Percentiles rank a stretch among this genome's conserved stretches.
These are phyloP conservation scores for Clarias fuscus DNA, from an alignment of 2,797 vertebrate species.

Conservation along the genomic window DNA sequence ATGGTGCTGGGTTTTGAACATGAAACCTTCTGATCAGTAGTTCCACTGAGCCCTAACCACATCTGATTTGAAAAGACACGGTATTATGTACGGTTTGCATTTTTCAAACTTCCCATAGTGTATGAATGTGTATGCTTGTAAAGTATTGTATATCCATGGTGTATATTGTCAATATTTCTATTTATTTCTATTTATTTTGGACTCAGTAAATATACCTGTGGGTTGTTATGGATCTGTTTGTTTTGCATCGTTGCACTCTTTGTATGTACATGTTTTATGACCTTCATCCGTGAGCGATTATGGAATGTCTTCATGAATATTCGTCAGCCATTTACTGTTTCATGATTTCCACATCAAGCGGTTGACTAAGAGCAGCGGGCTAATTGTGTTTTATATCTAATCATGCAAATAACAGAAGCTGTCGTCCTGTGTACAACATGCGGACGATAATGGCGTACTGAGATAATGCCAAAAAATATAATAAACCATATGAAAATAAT, in stretches of 20 bases:
- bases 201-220: neutral
- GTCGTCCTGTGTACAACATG: neutral
- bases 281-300: conserved; percentile 9
- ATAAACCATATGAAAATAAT: neutral
- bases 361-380: neutral
- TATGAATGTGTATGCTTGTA: neutral
- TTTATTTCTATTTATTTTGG: neutral
- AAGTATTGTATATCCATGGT: neutral
- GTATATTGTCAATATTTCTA: neutral
- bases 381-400: neutral
- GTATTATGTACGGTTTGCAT: too few relatives aligned
- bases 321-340: neutral
- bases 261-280: neutral
- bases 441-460: neutral
- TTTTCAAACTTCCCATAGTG: neutral
- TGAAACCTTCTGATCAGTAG: too few relatives aligned
- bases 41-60: too few relatives aligned
- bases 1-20: too few relatives aligned
- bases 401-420: neutral
- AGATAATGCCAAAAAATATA: neutral
- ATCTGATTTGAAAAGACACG: too few relatives aligned
- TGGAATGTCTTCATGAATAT: conserved; percentile 8
- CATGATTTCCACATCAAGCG: neutral
- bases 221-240: neutral
- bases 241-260: neutral